These are phyloP conservation scores for Pipistrellus nathusii DNA, from an alignment of 2,797 vertebrate species.

Conservation along the genomic window DNA sequence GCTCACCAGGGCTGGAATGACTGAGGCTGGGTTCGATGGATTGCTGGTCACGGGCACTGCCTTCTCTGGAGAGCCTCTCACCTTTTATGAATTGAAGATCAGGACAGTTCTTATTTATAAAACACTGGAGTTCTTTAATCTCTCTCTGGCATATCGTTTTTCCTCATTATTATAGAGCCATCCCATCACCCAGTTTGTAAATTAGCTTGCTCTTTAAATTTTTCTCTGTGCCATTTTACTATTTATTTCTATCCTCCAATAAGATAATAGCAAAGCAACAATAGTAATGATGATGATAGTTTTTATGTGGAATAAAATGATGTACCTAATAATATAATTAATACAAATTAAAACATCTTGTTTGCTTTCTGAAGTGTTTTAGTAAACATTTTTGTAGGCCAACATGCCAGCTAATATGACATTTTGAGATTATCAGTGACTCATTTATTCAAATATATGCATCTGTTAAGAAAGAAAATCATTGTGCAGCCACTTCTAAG, in stretches of 20 bases:
- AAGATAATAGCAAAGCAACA: neutral
- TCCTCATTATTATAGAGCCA: neutral
- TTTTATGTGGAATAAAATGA: neutral
- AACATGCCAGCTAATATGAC: neutral
- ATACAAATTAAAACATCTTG: neutral
- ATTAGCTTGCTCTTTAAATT: neutral
- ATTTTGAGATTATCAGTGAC: constrained; percentile 9
- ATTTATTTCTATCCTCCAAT: neutral
- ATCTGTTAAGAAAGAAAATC: neutral
- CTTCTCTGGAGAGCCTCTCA: constrained; percentile 88
- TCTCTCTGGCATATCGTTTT: neutral
- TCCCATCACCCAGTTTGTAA: neutral
- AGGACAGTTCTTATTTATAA: neutral
- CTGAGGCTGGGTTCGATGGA: constrained; percentile 90
- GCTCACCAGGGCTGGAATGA: constrained; percentile 95
- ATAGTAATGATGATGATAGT: neutral
- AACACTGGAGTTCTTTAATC: neutral
- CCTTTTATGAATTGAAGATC: neutral
- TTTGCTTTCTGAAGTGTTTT: constrained; percentile 7
- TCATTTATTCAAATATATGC: neutral
- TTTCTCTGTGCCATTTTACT: neutral
- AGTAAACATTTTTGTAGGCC: neutral
- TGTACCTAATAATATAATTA: neutral
- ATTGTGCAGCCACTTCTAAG: neutral
- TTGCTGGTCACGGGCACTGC: constrained; percentile 91